A percentile compares a stretch with the other conserved stretches of the same genome.
phyloP scores from a whole-genome alignment of 2,888 invertebrate species.

The Cerceris rybyensis region DNA sequence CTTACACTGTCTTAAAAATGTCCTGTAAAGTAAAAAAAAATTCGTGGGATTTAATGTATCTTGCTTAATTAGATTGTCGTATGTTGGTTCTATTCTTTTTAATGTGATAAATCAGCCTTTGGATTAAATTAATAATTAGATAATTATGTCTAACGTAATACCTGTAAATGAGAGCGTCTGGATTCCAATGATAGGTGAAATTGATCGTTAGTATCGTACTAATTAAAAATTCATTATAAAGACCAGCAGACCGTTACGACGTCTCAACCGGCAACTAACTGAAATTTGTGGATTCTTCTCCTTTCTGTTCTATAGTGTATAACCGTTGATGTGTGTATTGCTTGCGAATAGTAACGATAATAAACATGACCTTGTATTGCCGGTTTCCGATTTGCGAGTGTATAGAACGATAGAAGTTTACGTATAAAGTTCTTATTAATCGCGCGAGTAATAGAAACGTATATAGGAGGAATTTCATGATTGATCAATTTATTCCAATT shows the following conservation, averaged over 20 bases:
- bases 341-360: not conserved
- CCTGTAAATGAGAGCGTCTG: too few relatives aligned
- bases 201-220: not conserved
- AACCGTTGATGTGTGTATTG: conserved; percentile 1
- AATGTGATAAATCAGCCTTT: too few relatives aligned
- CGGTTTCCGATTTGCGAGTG: not conserved
- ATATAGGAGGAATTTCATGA: too few relatives aligned
- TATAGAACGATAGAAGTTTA: not conserved
- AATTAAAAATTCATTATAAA: not conserved
- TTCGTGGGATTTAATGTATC: too few relatives aligned
- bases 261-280: conserved; percentile 56
- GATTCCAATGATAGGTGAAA: not conserved
- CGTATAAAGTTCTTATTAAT: not conserved
- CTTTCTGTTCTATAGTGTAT: conserved; percentile 2
- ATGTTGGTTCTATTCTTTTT: too few relatives aligned
- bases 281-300: conserved; percentile 16
- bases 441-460: not conserved
- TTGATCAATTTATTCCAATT: too few relatives aligned
- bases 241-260: conserved; percentile 48
- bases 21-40: not conserved
- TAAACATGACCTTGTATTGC: conserved; percentile 43
- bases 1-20: not conserved
- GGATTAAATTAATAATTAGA: too few relatives aligned
- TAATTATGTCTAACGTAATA: too few relatives aligned
- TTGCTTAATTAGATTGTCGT: too few relatives aligned